Evolutionary conservation across 1,140 invertebrate species (phyloP).

Genomic region (Melitaea cinxia): DNA sequence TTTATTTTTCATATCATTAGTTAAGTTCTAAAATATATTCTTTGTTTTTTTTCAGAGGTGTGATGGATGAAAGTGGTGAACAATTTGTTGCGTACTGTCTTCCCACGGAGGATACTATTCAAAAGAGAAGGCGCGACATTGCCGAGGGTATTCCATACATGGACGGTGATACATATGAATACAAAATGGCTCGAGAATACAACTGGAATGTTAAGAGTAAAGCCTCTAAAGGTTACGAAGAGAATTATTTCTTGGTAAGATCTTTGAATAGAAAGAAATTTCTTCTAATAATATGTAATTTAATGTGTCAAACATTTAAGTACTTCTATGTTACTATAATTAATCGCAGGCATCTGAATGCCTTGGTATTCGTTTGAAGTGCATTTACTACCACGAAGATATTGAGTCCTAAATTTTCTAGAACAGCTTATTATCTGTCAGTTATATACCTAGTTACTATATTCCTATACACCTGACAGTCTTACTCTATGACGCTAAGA

Average conservation of each 20-base stretch:
- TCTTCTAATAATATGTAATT: no score
- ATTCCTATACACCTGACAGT: no score
- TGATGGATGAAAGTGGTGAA: constrained; percentile 98
- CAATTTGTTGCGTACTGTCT: constrained; percentile 99
- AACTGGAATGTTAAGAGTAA: constrained; percentile 99
- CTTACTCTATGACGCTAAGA: no score
- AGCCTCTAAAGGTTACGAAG: constrained; percentile 98
- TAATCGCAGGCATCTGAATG: no score
- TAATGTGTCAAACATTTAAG: no score
- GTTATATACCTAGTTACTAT: no score
- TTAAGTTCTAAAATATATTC: constrained; percentile 17
- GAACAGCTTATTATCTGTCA: no score
- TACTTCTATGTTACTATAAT: no score
- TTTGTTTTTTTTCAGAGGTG: constrained; percentile 85
- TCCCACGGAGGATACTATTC: constrained; percentile 95
- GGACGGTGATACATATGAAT: constrained; percentile 96
- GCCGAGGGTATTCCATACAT: constrained; percentile 90
- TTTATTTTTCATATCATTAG: neutral
- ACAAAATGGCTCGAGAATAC: constrained; percentile 97
- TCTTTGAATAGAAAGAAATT: no score
- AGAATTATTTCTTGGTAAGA: constrained; percentile 96
- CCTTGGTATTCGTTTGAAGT: no score
- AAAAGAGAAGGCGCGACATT: constrained; percentile 92
- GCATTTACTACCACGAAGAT: no score
- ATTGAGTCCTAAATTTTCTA: no score